A percentile compares a stretch with the other conserved stretches of the same genome.
These are phyloP conservation scores for Rhinolophus sinicus DNA, from an alignment of 2,113 vertebrate species.

Conservation along the genomic window DNA sequence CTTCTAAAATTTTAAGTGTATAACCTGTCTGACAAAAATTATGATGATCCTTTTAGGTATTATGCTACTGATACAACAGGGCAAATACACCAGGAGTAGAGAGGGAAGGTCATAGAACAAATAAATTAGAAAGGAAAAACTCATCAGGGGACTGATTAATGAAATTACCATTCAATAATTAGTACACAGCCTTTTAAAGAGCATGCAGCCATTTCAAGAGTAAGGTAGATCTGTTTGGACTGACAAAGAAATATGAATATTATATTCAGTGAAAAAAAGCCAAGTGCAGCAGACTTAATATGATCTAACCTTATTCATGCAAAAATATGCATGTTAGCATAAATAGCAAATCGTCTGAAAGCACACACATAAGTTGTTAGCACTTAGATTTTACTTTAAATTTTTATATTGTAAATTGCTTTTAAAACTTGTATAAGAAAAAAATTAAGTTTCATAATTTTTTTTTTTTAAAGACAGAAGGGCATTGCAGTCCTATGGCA, in stretches of 20 bases:
- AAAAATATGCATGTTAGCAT: not conserved
- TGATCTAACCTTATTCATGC: not conserved
- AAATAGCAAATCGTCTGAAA: not conserved
- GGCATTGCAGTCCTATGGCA: not conserved
- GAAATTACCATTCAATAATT: conserved; percentile 26
- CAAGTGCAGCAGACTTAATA: not conserved
- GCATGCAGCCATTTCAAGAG: not conserved
- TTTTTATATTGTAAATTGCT: not conserved
- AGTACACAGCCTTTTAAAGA: not conserved
- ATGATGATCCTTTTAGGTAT: not conserved
- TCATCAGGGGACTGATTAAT: not conserved
- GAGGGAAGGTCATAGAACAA: not conserved
- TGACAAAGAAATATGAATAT: not conserved
- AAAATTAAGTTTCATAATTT: not conserved
- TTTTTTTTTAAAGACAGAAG: not conserved
- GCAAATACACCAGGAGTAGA: not conserved
- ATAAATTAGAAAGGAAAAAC: conserved; percentile 8
- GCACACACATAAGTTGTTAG: not conserved
- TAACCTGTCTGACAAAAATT: not conserved
- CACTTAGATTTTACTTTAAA: conserved; percentile 21
- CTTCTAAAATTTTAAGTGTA: conserved; percentile 28
- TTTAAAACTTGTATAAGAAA: not conserved
- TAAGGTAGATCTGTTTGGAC: not conserved
- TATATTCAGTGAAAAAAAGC: not conserved
- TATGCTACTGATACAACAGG: not conserved